Percentiles rank a stretch among this genome's conserved stretches.
phyloP scores from a whole-genome alignment of 2,888 invertebrate species.

The Nephrotoma appendiculata region DNA sequence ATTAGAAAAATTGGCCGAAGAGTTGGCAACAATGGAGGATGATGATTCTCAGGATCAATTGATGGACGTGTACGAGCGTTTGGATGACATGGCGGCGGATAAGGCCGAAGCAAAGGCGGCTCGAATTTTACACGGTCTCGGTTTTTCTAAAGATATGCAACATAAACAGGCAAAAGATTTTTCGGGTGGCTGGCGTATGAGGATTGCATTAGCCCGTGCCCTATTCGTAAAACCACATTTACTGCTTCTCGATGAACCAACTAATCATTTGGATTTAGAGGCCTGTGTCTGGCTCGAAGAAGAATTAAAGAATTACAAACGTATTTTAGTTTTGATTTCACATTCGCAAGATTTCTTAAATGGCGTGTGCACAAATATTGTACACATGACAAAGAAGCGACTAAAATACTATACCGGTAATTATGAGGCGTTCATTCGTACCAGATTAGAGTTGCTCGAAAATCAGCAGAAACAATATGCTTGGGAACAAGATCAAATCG shows the following conservation, averaged over 20 bases:
- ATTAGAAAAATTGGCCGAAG: slow-evolving; percentile 84
- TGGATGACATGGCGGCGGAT: slow-evolving; percentile 94
- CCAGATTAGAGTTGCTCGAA: slow-evolving; percentile 85
- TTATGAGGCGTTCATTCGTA: slow-evolving; percentile 92
- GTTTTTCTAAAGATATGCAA: slow-evolving; percentile 83
- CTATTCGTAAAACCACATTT: slow-evolving; percentile 96
- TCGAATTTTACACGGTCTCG: slow-evolving; percentile 89
- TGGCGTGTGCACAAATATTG: slow-evolving; percentile 91
- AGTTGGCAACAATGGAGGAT: slow-evolving; percentile 70
- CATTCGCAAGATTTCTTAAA: slow-evolving; percentile 99
- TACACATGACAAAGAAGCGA: slow-evolving; percentile 86
- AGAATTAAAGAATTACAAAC: slow-evolving; percentile 90
- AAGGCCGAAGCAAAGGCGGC: slow-evolving; percentile 91
- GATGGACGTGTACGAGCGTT: slow-evolving; percentile 93
- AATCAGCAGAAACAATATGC: slow-evolving; percentile 99
- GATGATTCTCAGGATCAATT: slow-evolving; percentile 91
- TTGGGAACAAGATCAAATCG: slow-evolving; percentile 99
- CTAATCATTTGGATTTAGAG: slow-evolving; percentile 96
- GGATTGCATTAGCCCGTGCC: slow-evolving; percentile 92
- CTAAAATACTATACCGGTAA: slow-evolving; percentile 93
- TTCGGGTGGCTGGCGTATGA: slow-evolving; percentile 96
- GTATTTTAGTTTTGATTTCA: slow-evolving; percentile 93
- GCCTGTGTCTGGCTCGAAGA: slow-evolving; percentile 99
- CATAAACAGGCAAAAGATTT: slow-evolving; percentile 73
- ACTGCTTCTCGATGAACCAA: slow-evolving; percentile 92